These are phyloP conservation scores for Athetis lepigone DNA, from an alignment of 2,888 invertebrate species.

Conservation along the genomic window DNA sequence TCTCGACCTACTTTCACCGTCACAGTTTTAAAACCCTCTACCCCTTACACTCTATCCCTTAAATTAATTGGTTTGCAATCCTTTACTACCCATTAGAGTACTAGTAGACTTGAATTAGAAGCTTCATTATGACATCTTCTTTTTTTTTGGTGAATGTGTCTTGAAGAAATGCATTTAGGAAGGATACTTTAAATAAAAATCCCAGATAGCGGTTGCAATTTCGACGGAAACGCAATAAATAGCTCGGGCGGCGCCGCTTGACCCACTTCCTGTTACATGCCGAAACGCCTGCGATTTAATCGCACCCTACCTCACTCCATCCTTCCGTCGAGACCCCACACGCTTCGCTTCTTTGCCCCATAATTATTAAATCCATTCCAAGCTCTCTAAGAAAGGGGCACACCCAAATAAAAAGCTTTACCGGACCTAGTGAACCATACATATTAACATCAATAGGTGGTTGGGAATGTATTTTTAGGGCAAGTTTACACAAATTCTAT, in stretches of 20 bases:
- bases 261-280: conserved; percentile 89
- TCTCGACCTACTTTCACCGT: conserved; percentile 59
- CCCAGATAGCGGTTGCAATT: conserved; percentile 83
- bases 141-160: conserved; percentile 27
- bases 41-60: conserved; percentile 20
- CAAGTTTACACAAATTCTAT: conserved; percentile 42
- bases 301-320: conserved; percentile 85
- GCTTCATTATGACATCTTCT: conserved; percentile 31
- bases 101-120: background rate
- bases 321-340: conserved; percentile 85
- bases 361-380: conserved; percentile 88
- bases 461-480: conserved; percentile 48
- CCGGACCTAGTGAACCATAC: conserved; percentile 63
- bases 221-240: conserved; percentile 88
- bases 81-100: conserved; percentile 8
- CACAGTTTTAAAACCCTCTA: conserved; percentile 41
- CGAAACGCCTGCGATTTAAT: conserved; percentile 90
- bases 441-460: conserved; percentile 62
- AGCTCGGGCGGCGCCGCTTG: conserved; percentile 87
- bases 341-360: conserved; percentile 85
- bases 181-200: conserved; percentile 66
- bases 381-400: conserved; percentile 80
- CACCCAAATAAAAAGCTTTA: conserved; percentile 72
- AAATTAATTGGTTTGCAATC: conserved; percentile 27
- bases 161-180: conserved; percentile 54